phyloP scores from a whole-genome alignment of 2,113 vertebrate genomes.

The Hipposideros armiger region DNA sequence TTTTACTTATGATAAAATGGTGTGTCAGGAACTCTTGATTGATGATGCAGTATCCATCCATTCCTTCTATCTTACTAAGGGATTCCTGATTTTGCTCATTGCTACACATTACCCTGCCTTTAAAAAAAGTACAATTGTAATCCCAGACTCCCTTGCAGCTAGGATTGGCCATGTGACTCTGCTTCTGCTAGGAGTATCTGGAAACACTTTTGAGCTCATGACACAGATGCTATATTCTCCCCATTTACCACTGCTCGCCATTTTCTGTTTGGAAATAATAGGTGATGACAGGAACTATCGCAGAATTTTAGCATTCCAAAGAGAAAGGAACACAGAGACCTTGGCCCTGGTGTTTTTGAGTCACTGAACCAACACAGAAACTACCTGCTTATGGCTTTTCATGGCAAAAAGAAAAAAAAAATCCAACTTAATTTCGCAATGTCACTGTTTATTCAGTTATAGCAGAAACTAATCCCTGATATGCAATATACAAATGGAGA shows the following conservation, averaged over 20 bases:
- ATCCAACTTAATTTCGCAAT: not conserved
- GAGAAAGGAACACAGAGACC: not conserved
- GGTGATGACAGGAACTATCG: not conserved
- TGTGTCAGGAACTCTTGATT: not conserved
- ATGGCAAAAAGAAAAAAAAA: not conserved
- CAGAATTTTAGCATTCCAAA: not conserved
- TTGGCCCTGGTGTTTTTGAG: not conserved
- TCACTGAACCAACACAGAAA: not conserved
- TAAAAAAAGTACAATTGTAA: not conserved
- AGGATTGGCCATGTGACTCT: not conserved
- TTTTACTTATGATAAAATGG: not conserved
- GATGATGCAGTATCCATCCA: not conserved
- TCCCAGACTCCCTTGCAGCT: not conserved
- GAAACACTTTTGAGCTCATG: not conserved
- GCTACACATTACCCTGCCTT: not conserved
- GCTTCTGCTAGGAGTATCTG: not conserved
- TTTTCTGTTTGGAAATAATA: not conserved
- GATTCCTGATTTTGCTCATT: conserved; percentile 18
- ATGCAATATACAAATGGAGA: not conserved
- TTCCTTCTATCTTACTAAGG: conserved; percentile 1
- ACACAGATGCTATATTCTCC: not conserved
- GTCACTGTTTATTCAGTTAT: not conserved
- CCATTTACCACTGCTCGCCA: not conserved
- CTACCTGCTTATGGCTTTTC: not conserved
- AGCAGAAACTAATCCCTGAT: not conserved